Base-by-base conservation (phyloP, 2,888 invertebrate genomes). In the Chironomus riparius region DNA sequence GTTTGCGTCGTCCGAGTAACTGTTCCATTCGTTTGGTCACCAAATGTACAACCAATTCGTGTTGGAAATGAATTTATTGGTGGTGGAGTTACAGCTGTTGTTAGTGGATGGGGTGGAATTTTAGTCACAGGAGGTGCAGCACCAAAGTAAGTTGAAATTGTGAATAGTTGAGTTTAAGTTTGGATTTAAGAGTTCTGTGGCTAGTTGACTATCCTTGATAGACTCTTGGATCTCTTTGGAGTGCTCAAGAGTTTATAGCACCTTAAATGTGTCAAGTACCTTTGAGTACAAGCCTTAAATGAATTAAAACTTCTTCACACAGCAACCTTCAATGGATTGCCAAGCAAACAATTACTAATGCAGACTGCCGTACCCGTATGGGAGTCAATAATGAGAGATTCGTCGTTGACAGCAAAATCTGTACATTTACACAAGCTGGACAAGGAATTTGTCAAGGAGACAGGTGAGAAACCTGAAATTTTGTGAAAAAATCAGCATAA, bases 361-460 rank as follows among this genome's bases (percentile, higher is more conserved):
- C 48, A 6, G 76, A 76, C 28, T 76, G 76, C 22, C 28, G n/a
- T 12, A 56, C 15, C 6, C 69, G 68, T 13, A 18, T 24, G 21
- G 38, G 15, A 21, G 6, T 68, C 3, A 12, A 7, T 4, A 56
- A 76, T 6, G 28, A n/a, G 10, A 50, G 24, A 10, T 28, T 28
- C 3, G 47, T 76, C 21, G 6, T 38, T 22, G 76, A 68, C 28
- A 21, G 62, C 13, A 69, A 69, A 3, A 68, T 76, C 15, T 76
- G 76, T 13, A 76, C 76, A 21, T 76, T 56, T 18, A 56, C 48
- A n/a, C 24, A 47, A 56, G 15, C 76, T 10, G 76, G 76, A 24
- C 24, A 56, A 50, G 76, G 76, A 15, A 47, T 56, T n/a, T 76
- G 76, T n/a, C 24, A 61, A 50, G 76, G 76, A 18, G 76, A 76